phyloP scores from a whole-genome alignment of 2,113 vertebrate genomes.

The Callorhinus ursinus region DNA sequence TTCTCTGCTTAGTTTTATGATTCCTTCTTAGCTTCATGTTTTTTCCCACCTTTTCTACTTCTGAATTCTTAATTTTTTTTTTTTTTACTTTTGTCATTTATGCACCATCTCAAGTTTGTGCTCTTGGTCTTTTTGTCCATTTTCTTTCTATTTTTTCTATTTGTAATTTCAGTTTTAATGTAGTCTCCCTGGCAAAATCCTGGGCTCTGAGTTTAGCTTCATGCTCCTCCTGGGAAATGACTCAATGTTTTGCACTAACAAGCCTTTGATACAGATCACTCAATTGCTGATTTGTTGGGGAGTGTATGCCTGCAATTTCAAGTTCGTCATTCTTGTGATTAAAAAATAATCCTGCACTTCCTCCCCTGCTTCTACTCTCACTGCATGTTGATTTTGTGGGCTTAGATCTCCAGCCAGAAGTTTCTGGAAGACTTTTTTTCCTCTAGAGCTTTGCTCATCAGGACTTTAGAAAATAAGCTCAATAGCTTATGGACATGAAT shows the following conservation, averaged over 20 bases:
- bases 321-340: conserved; percentile 77
- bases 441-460: conserved; percentile 43
- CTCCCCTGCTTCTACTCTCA: not conserved
- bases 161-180: not conserved
- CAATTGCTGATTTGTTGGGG: conserved; percentile 78
- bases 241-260: conserved; percentile 84
- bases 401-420: not conserved
- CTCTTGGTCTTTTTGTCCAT: not conserved
- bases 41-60: not conserved
- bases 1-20: not conserved
- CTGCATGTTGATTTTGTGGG: conserved; percentile 62
- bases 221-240: conserved; percentile 85
- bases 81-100: not conserved
- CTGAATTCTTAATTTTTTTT: conserved; percentile 26
- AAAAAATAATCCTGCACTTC: conserved; percentile 35
- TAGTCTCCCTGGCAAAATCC: conserved; percentile 69
- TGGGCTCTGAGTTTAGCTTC: conserved; percentile 81
- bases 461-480: conserved; percentile 50
- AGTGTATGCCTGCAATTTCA: conserved; percentile 73
- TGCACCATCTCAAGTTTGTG: not conserved
- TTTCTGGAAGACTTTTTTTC: conserved; percentile 40
- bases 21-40: conserved; percentile 33
- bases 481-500: conserved; percentile 49
- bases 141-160: conserved; percentile 45
- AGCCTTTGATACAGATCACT: conserved; percentile 75